A percentile compares a stretch with the other conserved stretches of the same genome.
Conservation (phyloP, 2,113 vertebrate genomes). For the Procapra przewalskii region DNA sequence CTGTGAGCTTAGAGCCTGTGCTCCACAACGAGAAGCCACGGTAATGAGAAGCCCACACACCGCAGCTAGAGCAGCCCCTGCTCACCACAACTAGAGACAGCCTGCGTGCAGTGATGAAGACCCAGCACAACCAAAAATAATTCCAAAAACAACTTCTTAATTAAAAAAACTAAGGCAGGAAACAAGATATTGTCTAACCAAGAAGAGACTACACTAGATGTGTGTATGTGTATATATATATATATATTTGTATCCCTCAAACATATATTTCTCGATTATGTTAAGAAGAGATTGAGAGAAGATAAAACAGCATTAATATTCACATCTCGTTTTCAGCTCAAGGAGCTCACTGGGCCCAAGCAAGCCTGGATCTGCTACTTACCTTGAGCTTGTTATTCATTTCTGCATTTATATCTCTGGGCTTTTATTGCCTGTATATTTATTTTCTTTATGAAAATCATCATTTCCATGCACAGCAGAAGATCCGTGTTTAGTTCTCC, state of each 20-base stretch:
- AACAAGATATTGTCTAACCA: neutral
- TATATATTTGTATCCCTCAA: neutral
- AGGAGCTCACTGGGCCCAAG: neutral
- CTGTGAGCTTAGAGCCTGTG: neutral
- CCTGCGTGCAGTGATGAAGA: neutral
- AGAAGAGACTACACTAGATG: neutral
- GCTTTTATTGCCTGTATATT: neutral
- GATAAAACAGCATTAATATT: neutral
- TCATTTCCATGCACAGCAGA: neutral
- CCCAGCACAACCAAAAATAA: neutral
- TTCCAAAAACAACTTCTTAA: neutral
- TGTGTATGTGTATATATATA: neutral
- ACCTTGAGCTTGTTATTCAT: neutral
- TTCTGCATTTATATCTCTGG: neutral
- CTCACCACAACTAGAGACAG: neutral
- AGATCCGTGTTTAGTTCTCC: neutral
- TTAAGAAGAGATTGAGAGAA: neutral
- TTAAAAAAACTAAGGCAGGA: neutral
- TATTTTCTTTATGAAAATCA: constrained; percentile 45
- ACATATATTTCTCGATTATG: neutral
- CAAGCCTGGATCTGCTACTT: neutral
- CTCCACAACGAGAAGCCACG: neutral
- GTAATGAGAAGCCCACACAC: neutral
- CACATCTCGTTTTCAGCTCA: neutral
- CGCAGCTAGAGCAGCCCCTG: neutral